These are phyloP conservation scores for Paramormyrops kingsleyae DNA, from an alignment of 2,113 vertebrate genomes.

Conservation along the genomic window DNA sequence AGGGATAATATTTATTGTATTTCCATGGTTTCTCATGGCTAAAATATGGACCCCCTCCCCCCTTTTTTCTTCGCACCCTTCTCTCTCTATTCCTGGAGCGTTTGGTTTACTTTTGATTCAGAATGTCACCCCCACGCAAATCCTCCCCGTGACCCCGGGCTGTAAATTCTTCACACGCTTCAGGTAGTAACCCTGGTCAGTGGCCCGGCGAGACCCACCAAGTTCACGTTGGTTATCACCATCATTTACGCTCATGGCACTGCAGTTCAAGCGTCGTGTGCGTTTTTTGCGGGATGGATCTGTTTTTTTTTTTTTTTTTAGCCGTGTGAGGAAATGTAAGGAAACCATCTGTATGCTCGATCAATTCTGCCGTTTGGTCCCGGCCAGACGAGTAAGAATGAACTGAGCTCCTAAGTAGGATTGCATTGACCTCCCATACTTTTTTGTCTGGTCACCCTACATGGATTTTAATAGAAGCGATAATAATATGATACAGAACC, in stretches of 20 bases:
- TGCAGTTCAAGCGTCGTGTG: conserved; percentile 38
- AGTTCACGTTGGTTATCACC: conserved; percentile 42
- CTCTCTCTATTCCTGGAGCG: conserved; percentile 14
- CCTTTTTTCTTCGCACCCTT: background rate
- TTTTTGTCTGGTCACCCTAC: background rate
- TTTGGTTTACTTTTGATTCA: conserved; percentile 35
- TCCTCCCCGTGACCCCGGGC: conserved; percentile 40
- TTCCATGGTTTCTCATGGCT: conserved; percentile 30
- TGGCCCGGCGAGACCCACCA: conserved; percentile 28
- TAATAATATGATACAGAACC: background rate
- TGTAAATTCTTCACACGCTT: conserved; percentile 39
- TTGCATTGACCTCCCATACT: background rate
- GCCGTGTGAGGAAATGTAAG: background rate
- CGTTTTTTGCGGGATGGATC: conserved; percentile 38
- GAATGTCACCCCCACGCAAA: conserved; percentile 33
- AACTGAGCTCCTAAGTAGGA: background rate
- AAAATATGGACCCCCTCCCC: conserved; percentile 27
- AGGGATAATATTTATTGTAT: conserved; percentile 43
- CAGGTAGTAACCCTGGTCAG: conserved; percentile 46
- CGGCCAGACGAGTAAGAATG: background rate
- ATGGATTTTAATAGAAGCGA: background rate
- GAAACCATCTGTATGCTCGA: background rate
- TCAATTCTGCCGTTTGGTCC: background rate
- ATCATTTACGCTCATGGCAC: conserved; percentile 30
- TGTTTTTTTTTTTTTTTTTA: background rate